phyloP scores from a whole-genome alignment of 2,888 invertebrate species.

The Prosopocoilus inquinatus region DNA sequence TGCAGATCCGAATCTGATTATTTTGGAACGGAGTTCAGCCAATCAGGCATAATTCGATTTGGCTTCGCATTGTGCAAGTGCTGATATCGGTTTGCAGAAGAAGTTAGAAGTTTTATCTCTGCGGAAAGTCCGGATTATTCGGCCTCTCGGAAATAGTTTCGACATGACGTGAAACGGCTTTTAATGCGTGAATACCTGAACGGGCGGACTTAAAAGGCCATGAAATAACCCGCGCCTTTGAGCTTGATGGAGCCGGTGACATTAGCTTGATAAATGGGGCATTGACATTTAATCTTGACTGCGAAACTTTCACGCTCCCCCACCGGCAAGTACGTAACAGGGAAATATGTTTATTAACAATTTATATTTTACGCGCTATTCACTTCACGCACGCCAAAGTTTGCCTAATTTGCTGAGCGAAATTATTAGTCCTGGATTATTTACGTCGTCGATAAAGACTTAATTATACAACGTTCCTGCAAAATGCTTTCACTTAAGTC shows the following conservation, averaged over 20 bases:
- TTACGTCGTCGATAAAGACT: no score
- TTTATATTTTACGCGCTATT: no score
- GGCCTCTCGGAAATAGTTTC: no score
- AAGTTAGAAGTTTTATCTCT: conserved; percentile 17
- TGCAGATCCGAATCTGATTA: conserved; percentile 23
- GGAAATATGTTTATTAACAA: no score
- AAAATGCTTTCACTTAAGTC: no score
- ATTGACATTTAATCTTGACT: conserved; percentile 29
- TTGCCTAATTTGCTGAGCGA: no score
- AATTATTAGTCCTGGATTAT: no score
- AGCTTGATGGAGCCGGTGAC: conserved; percentile 25
- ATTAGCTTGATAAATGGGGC: conserved; percentile 27
- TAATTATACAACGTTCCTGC: no score
- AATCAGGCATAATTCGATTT: conserved; percentile 24
- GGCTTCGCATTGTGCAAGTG: conserved; percentile 21
- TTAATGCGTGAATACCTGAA: no score
- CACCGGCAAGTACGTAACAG: neutral
- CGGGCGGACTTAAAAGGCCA: conserved; percentile 8
- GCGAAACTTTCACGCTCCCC: neutral
- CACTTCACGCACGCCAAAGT: no score
- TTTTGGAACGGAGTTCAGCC: conserved; percentile 19
- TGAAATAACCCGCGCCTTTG: conserved; percentile 25
- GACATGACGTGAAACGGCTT: no score
- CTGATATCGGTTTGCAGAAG: conserved; percentile 24
- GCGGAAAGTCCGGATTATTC: no score